Evolutionary conservation across 2,113 vertebrate species (phyloP).

Genomic region (Myocastor coypus): DNA sequence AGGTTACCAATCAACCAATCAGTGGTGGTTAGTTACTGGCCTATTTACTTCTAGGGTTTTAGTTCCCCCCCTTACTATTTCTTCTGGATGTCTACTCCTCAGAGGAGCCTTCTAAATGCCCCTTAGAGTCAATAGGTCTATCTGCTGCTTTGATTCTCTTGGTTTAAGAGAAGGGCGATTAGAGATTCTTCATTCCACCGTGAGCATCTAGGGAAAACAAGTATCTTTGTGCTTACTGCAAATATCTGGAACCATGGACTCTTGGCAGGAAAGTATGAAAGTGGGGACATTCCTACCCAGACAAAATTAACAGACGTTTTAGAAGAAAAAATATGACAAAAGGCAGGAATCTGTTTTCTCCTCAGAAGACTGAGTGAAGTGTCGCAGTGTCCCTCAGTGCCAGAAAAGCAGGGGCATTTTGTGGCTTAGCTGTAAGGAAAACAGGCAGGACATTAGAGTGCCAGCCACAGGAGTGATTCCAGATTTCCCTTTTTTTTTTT

Average conservation of each 20-base stretch:
- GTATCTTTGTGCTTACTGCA: conserved; percentile 69
- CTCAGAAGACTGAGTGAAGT: conserved; percentile 25
- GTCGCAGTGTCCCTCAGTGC: conserved; percentile 31
- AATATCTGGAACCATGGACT: conserved; percentile 66
- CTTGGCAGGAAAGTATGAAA: background rate
- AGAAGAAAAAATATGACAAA: conserved; percentile 61
- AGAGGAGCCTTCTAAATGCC: background rate
- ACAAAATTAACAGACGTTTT: conserved; percentile 60
- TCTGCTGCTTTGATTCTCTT: background rate
- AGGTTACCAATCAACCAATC: background rate
- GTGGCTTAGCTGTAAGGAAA: background rate
- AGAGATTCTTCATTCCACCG: conserved; percentile 21
- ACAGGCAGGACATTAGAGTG: background rate
- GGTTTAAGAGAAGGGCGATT: background rate
- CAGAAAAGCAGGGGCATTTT: conserved; percentile 25
- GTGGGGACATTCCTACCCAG: conserved; percentile 56
- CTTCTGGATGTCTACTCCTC: conserved; percentile 47
- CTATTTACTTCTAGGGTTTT: background rate
- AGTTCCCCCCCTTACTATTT: background rate
- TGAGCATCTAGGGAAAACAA: conserved; percentile 39
- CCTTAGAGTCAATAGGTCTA: conserved; percentile 14
- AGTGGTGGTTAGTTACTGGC: conserved; percentile 18
- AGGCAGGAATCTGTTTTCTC: conserved; percentile 56
- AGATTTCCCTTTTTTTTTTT: background rate
- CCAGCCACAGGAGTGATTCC: conserved; percentile 57